Base-by-base conservation (phyloP, 2,113 vertebrate species). In the Brachyhypopomus gauderio region DNA sequence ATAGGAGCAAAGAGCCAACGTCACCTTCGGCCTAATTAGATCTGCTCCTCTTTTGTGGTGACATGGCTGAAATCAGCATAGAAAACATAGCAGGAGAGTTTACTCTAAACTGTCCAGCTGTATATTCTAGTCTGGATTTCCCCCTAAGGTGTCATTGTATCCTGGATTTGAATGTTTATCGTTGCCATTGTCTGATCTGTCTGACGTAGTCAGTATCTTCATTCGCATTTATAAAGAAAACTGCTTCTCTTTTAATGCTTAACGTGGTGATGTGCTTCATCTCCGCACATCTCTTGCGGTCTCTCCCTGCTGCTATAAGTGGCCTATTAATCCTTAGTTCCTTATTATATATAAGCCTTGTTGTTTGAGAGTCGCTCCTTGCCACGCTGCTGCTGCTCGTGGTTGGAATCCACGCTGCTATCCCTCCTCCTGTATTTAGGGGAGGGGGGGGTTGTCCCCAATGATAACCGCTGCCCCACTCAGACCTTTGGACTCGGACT, bases 1-100 rank as follows among this genome's bases (percentile, higher is more conserved):
- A 91, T 78, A 87, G 64, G 59, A 66, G 48, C n/a, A 76, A 23
- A 55, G 86, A 83, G 78, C 55, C 60, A 23, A 12, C 7, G 38
- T 56, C 78, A 69, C 67, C 80, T 64, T 86, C 88, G 76, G 25
- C 77, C 75, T 71, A 84, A 22, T 84, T 38, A 74, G 58, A 30
- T 52, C 9, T 19, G 30, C 66, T 84, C 30, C 12, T 3, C 11
- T 6, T 45, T n/a, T 8, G 19, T 5, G 25, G 11, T 8, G 8
- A 2, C 7, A 5, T 1, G 5, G 27, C 16, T 11, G 23, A 11
- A 30, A 30, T 30, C 4, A 52, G 38, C 71, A 27, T 16, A 17
- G 25, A 27, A 27, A 67, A 9, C 64, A 67, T 67, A 30, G 30
- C 30, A 30, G 30, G 30, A 30, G 2, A 30, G 30, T 30, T 30